Base-by-base conservation (phyloP, 2,113 vertebrate species). In the Amia ocellicauda region DNA sequence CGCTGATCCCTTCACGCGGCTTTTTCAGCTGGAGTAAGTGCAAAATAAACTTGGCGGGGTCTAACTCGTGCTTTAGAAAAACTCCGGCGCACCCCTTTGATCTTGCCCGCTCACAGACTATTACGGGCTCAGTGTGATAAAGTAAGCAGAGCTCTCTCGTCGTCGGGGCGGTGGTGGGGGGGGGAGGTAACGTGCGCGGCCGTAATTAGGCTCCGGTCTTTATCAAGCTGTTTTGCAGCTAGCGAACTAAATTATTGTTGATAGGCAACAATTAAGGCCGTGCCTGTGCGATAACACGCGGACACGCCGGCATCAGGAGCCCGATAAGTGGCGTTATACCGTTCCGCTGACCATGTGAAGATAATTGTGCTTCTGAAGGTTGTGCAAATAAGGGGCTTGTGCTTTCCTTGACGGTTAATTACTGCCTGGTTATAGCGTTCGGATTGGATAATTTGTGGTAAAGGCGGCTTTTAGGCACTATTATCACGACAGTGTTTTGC, bases 1-100 rank as follows among this genome's bases (percentile, higher is more conserved):
- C 79, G 84, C 84, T 93, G 92, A 97, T 95, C 93, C 91, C 87
- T 93, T 91, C 88, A 92, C 90, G 86, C 86, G 80, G 86, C 82
- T 91, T 85, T 88, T 90, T 83, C 88, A 80, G 88, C 85, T 87
- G 83, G 80, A 85, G 80, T 89, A 87, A 88, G 80, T 89, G 81
- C 87, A 90, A 92, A 81, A 76, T 81, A 83, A 93, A 96, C 90
- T 93, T 93, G 84, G 88, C 88, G 82, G 79, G 87, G 83, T 88
- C 86, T 69, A 90, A 89, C 89, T 91, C 89, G 84, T 89, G 86
- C 84, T 93, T 91, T 83, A 77, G 83, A 89, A 90, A 90, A 87
- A 82, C 89, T 80, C 85, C 78, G 81, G 84, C 80, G 83, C 81
- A 53, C 70, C 77, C 75, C 85, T 90, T 92, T 93, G 89, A 92